Evolutionary conservation across 30 jellyfish, hydroid and myxozoan genomes (phyloP), one percentile per base, ranked within the genome.

Genomic region (Aurelia aurita): DNA sequence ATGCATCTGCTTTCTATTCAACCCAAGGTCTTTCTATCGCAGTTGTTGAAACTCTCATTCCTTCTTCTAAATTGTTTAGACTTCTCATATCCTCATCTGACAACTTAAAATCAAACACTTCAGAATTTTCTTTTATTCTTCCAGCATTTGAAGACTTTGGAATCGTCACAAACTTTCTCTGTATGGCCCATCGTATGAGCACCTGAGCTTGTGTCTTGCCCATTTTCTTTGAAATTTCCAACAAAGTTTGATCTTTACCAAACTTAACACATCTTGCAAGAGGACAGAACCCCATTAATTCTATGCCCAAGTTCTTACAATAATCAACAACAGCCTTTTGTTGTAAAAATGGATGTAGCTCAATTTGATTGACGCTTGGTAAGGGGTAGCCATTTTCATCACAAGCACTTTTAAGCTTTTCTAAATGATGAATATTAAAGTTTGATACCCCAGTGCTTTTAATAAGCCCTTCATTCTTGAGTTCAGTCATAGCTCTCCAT

Each of bases 371-470:
- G 39, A 94, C 90, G 61, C 93, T 89, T 10, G 99, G 99, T 7
- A 84, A 35, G 15, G 87, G 89, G 21, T 87, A 57, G 7, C 94
- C 96, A 1, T 73, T 23, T 53, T 62, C 35, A 15, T 34, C 71
- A 54, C 95, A 74, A 1, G 80, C 85, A 5, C 20, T 85, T 45
- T 66, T 55, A 3, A 94, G 82, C 58, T 75, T 86, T 46, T 94
- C 91, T 15, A 94, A 70, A 80, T 94, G 99, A 29, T 94, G 92
- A 6, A 72, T 85, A 59, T 94, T 94, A 55, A 88, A 94, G 61
- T 94, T 94, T 21, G 99, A 94, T 11, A 94, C 99, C 47, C 99
- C 99, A 69, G 89, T 94, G 65, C 97, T 94, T 81, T 77, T 84
- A 19, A 95, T 59, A 5, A 81, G 72, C 15, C 99, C 99, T 35